Evolutionary conservation across 2,797 vertebrate genomes (phyloP).

Genomic region (Myoxocephalus aenaeus): DNA sequence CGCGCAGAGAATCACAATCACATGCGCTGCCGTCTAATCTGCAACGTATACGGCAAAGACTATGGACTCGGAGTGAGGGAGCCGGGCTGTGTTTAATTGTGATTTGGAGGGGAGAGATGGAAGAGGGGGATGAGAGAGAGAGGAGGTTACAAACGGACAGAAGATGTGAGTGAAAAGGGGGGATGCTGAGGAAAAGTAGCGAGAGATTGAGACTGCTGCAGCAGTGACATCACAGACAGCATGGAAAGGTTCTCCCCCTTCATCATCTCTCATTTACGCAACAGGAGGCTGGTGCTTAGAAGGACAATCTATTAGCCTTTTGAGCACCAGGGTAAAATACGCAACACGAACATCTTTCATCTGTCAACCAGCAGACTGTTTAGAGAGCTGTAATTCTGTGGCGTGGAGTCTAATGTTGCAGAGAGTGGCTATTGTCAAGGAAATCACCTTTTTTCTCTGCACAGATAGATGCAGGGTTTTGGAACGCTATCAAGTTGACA

Average conservation of each 20-base stretch:
- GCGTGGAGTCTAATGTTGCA: constrained; percentile 27
- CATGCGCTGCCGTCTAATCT: constrained; percentile 42
- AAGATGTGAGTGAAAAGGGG: constrained; percentile 11
- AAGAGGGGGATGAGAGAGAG: neutral
- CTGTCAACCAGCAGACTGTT: constrained; percentile 13
- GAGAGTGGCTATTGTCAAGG: constrained; percentile 6
- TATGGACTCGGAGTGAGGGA: constrained; percentile 23
- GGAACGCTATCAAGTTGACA: constrained; percentile 29
- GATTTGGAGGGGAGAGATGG: constrained; percentile 23
- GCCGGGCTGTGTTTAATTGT: constrained; percentile 14
- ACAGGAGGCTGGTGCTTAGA: constrained; percentile 49
- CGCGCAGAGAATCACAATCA: constrained; percentile 60
- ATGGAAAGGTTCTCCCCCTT: constrained; percentile 58
- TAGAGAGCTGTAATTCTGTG: constrained; percentile 34
- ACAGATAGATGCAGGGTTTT: constrained; percentile 22
- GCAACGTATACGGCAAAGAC: constrained; percentile 35
- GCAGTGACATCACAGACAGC: constrained; percentile 61
- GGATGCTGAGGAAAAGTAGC: constrained; percentile 27
- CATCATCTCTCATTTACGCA: constrained; percentile 50
- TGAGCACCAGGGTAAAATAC: constrained; percentile 26
- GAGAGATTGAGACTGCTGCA: constrained; percentile 45
- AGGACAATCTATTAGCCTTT: constrained; percentile 43
- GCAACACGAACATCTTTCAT: constrained; percentile 13
- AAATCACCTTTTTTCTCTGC: constrained; percentile 5
- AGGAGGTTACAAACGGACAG: constrained; percentile 5